A percentile compares a stretch with the other conserved stretches of the same genome.
Evolutionary conservation across 2,888 invertebrate species (phyloP).

Genomic region (Pycnomerus fuliginosus): DNA sequence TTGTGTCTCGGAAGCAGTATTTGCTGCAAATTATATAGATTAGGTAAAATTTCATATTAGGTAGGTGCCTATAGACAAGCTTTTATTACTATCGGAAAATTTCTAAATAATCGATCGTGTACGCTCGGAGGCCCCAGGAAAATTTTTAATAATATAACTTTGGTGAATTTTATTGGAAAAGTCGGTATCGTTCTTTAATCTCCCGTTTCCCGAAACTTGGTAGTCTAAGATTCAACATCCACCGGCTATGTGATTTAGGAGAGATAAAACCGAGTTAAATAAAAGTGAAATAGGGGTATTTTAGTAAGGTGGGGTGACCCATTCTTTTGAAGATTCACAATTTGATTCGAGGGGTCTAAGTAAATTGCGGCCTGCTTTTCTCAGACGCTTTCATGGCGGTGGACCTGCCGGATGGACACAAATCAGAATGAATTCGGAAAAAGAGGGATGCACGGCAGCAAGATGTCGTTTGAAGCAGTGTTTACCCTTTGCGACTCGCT

Average conservation of each 20-base stretch:
- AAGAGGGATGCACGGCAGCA: too few species aligned
- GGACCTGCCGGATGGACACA: conserved; percentile 18
- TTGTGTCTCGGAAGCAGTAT: too few species aligned
- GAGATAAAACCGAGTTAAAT: conserved; percentile 51
- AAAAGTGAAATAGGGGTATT: conserved; percentile 51
- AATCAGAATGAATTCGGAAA: too few species aligned
- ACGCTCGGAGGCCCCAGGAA: too few species aligned
- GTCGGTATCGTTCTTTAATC: conserved; percentile 36
- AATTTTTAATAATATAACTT: too few species aligned
- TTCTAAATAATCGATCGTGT: too few species aligned
- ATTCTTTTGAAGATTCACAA: conserved; percentile 53
- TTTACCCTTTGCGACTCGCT: too few species aligned
- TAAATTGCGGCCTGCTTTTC: conserved; percentile 52
- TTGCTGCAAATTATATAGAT: too few species aligned
- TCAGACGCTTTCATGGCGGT: conserved; percentile 39
- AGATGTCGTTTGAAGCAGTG: too few species aligned
- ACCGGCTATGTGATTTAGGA: conserved; percentile 41
- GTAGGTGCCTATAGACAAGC: too few species aligned
- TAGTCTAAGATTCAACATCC: conserved; percentile 43
- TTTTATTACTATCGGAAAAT: too few species aligned
- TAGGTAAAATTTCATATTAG: too few species aligned
- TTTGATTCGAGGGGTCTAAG: conserved; percentile 51
- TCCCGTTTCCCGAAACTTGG: conserved; percentile 44
- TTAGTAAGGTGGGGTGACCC: conserved; percentile 26
- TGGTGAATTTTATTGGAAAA: neutral